Evolutionary conservation across 1,140 invertebrate genomes (phyloP).

Genomic region (Choristoneura fumiferana): DNA sequence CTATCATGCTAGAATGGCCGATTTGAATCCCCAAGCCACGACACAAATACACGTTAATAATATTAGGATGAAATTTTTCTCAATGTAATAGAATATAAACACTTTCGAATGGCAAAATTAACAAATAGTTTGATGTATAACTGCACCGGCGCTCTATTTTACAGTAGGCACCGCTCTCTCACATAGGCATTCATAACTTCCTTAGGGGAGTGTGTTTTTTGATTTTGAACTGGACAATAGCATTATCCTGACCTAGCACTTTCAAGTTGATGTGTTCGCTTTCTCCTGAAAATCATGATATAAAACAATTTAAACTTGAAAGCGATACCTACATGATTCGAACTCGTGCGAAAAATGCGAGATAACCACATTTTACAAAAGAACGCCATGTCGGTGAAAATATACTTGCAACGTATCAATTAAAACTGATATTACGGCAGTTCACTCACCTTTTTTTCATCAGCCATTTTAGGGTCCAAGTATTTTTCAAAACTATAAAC

Average conservation of each 20-base stretch:
- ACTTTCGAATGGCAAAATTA: not conserved
- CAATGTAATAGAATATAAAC: too few species aligned
- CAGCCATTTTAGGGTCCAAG: conserved; percentile 76
- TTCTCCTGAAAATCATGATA: conserved; percentile 79
- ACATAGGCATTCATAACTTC: conserved; percentile 98
- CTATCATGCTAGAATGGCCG: too few species aligned
- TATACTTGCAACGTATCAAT: conserved; percentile 20
- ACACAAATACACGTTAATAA: too few species aligned
- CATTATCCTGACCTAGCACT: conserved; percentile 96
- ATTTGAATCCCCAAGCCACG: too few species aligned
- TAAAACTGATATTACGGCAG: conserved; percentile 52
- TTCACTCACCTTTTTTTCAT: conserved; percentile 80
- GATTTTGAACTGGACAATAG: conserved; percentile 97
- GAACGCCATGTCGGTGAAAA: conserved; percentile 68
- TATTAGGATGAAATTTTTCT: too few species aligned
- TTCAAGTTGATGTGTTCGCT: conserved; percentile 95
- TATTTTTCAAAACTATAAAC: conserved; percentile 43
- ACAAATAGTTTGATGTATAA: conserved; percentile 70
- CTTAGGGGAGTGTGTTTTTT: conserved; percentile 97
- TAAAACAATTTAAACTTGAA: too few species aligned
- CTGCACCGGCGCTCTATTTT: too few species aligned
- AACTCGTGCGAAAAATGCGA: not conserved
- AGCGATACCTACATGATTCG: not conserved
- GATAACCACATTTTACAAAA: conserved; percentile 61
- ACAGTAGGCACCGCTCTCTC: conserved; percentile 95